phyloP scores from a whole-genome alignment of 2,113 vertebrate species.

The Leucopsar rothschildi region DNA sequence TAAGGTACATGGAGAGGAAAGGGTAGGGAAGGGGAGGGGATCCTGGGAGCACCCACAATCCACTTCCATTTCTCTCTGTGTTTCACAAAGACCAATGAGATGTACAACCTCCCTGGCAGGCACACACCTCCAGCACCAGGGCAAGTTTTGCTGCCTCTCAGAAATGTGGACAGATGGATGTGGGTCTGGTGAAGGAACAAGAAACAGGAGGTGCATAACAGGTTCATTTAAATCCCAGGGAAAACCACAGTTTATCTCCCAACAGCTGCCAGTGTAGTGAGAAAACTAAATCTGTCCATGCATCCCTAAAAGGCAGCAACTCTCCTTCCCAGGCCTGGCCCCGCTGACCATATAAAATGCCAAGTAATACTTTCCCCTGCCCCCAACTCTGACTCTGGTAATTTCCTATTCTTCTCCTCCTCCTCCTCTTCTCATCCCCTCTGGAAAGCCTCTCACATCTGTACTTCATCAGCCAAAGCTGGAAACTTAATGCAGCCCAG shows the following conservation, averaged over 20 bases:
- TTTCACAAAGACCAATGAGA: neutral
- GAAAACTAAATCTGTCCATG: neutral
- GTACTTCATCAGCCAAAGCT: slow-evolving; percentile 36
- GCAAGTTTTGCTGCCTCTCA: neutral
- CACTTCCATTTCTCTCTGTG: neutral
- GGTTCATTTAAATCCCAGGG: neutral
- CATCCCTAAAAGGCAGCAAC: neutral
- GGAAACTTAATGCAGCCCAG: neutral
- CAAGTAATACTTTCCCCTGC: slow-evolving; percentile 1
- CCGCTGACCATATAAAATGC: neutral
- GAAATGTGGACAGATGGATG: neutral
- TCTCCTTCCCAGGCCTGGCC: neutral
- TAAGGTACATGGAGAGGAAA: neutral
- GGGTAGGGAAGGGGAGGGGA: neutral
- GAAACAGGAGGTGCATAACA: neutral
- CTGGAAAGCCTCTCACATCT: slow-evolving; percentile 51
- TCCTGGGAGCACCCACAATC: neutral
- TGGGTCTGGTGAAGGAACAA: neutral
- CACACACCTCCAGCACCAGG: neutral
- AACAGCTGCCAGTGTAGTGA: neutral
- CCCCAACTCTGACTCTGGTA: neutral
- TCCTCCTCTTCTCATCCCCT: neutral
- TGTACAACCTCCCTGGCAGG: neutral
- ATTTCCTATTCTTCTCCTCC: slow-evolving; percentile 60
- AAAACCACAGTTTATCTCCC: neutral